phyloP scores from a whole-genome alignment of 2,113 vertebrate species.

The Passer montanus region DNA sequence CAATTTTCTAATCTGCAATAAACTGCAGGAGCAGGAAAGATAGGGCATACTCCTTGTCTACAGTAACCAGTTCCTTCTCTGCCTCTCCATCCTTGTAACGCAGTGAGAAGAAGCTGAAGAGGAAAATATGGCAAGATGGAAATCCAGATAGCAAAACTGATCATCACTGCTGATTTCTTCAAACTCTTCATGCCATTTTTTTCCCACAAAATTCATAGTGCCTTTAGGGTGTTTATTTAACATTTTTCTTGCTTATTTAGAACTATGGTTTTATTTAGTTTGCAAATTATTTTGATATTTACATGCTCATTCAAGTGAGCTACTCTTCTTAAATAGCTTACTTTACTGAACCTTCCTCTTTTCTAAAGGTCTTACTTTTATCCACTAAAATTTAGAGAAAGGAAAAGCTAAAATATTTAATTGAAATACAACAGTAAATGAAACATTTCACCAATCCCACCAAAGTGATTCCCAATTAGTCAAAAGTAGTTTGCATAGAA shows the following conservation, averaged over 20 bases:
- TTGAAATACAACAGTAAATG: not conserved
- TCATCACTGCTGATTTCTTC: not conserved
- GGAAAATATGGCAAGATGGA: not conserved
- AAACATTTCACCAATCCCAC: not conserved
- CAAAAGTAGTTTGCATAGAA: not conserved
- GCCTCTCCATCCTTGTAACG: not conserved
- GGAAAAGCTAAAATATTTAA: not conserved
- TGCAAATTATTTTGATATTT: not conserved
- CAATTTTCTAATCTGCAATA: not conserved
- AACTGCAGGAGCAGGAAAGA: not conserved
- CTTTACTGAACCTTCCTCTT: not conserved
- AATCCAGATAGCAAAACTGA: not conserved
- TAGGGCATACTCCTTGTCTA: not conserved
- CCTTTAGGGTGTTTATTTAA: not conserved
- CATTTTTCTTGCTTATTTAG: not conserved
- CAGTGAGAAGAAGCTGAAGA: not conserved
- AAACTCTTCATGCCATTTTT: not conserved
- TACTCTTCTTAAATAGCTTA: not conserved
- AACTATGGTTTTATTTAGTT: not conserved
- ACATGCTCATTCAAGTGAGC: not conserved
- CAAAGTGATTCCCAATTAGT: not conserved
- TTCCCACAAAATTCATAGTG: not conserved
- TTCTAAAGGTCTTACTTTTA: not conserved
- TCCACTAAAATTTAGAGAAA: not conserved
- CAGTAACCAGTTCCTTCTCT: not conserved